Base-by-base conservation (phyloP, 1,140 invertebrate species). In the Littorina saxatilis region DNA sequence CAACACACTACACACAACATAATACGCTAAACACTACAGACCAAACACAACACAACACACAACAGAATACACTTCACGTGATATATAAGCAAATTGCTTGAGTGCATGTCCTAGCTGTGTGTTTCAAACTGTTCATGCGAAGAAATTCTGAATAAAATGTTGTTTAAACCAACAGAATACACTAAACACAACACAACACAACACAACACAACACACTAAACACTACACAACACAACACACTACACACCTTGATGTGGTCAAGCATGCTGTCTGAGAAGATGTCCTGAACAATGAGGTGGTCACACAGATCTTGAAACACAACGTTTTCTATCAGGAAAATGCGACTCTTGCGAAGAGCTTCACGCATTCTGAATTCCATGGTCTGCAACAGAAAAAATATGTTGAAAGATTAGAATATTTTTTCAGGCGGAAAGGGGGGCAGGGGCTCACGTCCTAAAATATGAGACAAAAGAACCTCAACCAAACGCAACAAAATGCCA, bases 231-330 rank as follows among this genome's bases (percentile, higher is more conserved):
- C n/a, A n/a, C n/a, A n/a, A n/a, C n/a, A n/a, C n/a, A n/a, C n/a
- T n/a, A n/a, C n/a, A 47, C 17, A 68, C 66, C 66, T 68, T 68
- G 43, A 73, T 73, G 70, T 73, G 50, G 4, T 73, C 70, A 39
- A 73, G 39, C 70, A 73, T 73, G 35, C 23, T 50, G 40, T 73
- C 70, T 9, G 70, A 47, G 43, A 73, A 73, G 23, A 73, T 73
- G 40, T 50, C 70, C n/a, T 73, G 70, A 15, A 50, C 70, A 50
- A 73, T 73, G 3, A 73, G 23, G 17, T 73, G 70, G 27, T 73
- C 70, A 7, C 13, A 2, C 70, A 73, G 43, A 2, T 27, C 70
- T 15, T 73, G 40, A 50, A 73, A 73, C 23, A 50, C 32, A 11
- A 73, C 40, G 27, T 73, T 73, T 43, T 73, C 40, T n/a, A 73